These are phyloP conservation scores for Agrotis puta DNA, from an alignment of 2,888 invertebrate species.

Conservation along the genomic window DNA sequence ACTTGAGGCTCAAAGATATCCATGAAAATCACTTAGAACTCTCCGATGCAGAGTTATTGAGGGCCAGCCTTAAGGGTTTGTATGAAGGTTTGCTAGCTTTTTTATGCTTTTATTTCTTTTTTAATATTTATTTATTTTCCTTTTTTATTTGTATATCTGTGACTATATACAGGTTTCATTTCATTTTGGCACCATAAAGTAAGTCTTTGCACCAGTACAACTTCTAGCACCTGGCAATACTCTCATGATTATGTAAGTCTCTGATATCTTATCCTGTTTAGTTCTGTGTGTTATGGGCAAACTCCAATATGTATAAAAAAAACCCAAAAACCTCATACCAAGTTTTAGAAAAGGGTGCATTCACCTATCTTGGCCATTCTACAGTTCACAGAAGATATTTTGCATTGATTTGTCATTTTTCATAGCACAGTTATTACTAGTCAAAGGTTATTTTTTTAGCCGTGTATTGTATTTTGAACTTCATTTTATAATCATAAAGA, in stretches of 20 bases:
- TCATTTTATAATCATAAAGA: too few relatives aligned
- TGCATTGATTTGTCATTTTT: neutral
- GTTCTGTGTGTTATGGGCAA: neutral
- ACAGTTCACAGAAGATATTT: neutral
- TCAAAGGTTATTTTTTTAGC: neutral
- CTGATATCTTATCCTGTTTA: slow-evolving; percentile 10
- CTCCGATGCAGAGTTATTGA: slow-evolving; percentile 95
- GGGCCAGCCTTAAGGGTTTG: slow-evolving; percentile 95
- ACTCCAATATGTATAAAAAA: neutral
- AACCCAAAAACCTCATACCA: neutral
- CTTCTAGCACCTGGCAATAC: slow-evolving; percentile 6
- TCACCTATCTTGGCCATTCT: neutral
- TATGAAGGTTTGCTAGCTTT: slow-evolving; percentile 58
- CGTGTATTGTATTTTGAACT: too few relatives aligned
- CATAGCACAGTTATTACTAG: neutral
- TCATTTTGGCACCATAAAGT: neutral
- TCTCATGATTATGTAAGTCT: slow-evolving; percentile 25
- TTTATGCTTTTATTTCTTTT: slow-evolving; percentile 36
- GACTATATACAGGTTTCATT: slow-evolving; percentile 6
- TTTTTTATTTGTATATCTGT: slow-evolving; percentile 14
- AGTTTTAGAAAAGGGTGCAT: neutral
- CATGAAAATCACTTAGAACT: slow-evolving; percentile 93
- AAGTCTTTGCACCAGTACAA: neutral
- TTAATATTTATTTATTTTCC: slow-evolving; percentile 9
- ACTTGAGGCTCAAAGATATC: slow-evolving; percentile 92